Evolutionary conservation across 2,797 vertebrate species (phyloP), one percentile per base, ranked within the genome.

Genomic region (Pipistrellus kuhlii): DNA sequence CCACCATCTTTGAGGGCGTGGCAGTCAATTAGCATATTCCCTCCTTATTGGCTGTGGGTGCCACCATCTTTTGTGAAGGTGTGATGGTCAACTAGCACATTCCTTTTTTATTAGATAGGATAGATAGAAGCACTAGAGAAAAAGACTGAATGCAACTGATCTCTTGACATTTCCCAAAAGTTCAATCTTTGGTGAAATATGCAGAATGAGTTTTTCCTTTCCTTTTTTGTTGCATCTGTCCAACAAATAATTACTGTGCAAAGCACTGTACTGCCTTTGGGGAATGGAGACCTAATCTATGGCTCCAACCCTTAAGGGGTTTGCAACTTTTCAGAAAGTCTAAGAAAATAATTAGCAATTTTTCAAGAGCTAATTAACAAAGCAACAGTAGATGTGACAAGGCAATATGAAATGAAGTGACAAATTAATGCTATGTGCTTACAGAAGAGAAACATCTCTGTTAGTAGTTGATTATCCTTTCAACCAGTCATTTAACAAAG

Each of bases 331-430:
- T 72, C 48, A 57, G 68, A 96, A 83, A 53, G 38, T 76, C 85
- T 78, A 88, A 85, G 94, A 94, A 93, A 96, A 97, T 88, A 95
- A 95, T 95, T 53, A 96, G 76, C 91, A 85, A 82, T 88, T 95
- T 95, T 88, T 94, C 48, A 95, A 72, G 93, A 80, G 73, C 94
- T 94, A 97, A 95, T 95, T 95, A 96, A 96, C 81, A 95, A 94
- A 91, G 96, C 87, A 93, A 92, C 89, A 95, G 94, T 91, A 93
- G 82, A 91, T 88, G 59, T 78, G 89, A 85, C 68, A 90, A 94
- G 48, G 51, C 66, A 94, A 51, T 59, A 88, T 77, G 87, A 93
- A 95, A 38, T 80, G 53, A 95, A 95, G 85, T 75, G 73, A 88
- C 96, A 96, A 85, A 94, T 91, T 93, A 94, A 85, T 62, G 62